Conservation (phyloP, 1,140 invertebrate genomes). For the Bombus polaris region DNA sequence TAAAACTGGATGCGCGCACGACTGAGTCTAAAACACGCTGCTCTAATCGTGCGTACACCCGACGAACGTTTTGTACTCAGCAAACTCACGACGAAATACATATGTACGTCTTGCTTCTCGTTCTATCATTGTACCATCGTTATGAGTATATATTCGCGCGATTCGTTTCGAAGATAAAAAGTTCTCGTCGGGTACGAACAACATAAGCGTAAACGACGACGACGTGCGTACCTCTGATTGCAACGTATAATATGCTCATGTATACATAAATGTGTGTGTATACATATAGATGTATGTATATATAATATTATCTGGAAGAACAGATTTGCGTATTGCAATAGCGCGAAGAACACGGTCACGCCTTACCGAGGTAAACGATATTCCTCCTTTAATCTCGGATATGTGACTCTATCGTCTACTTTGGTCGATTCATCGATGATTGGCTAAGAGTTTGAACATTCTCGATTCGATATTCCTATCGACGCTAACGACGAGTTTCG, state of each 20-base stretch:
- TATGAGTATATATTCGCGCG: constrained; percentile 41
- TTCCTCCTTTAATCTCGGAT: constrained; percentile 29
- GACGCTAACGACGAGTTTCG: neutral
- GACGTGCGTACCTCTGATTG: constrained; percentile 50
- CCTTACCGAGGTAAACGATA: constrained; percentile 65
- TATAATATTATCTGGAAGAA: constrained; percentile 79
- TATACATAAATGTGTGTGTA: constrained; percentile 60
- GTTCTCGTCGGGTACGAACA: constrained; percentile 35
- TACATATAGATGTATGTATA: constrained; percentile 65
- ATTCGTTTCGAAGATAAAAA: constrained; percentile 42
- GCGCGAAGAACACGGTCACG: constrained; percentile 62
- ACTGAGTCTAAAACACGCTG: neutral
- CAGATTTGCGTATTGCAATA: constrained; percentile 78
- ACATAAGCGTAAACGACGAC: constrained; percentile 43
- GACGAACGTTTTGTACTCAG: constrained; percentile 40
- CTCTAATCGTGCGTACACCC: neutral
- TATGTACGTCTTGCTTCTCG: constrained; percentile 7
- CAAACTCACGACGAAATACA: constrained; percentile 27
- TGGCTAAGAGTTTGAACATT: neutral
- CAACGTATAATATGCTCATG: constrained; percentile 54
- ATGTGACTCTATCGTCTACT: constrained; percentile 46
- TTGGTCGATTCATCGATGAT: constrained; percentile 12
- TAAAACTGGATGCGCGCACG: neutral
- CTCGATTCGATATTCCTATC: neutral
- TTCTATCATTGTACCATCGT: constrained; percentile 31